A percentile compares a stretch with the other conserved stretches of the same genome.
phyloP scores from a whole-genome alignment of 1,140 invertebrate genomes.

The Cyclina sinensis region DNA sequence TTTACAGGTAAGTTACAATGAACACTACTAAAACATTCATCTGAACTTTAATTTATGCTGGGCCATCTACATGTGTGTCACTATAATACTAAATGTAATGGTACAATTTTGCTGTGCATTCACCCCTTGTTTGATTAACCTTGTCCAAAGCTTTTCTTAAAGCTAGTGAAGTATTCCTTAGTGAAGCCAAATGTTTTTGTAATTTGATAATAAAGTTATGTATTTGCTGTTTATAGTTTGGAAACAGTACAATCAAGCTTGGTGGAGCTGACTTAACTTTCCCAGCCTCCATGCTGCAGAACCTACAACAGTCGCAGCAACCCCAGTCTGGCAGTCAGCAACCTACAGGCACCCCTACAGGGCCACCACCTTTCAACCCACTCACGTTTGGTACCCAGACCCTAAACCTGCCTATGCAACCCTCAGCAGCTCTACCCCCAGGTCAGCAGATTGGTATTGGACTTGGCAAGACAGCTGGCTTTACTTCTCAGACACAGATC shows the following conservation, averaged over 20 bases:
- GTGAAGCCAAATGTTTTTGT: too few species aligned
- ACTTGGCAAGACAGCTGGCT: slow-evolving; percentile 50
- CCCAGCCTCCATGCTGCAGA: slow-evolving; percentile 50
- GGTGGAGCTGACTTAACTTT: slow-evolving; percentile 54
- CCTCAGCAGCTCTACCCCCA: slow-evolving; percentile 56
- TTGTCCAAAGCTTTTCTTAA: too few species aligned
- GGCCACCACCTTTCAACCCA: slow-evolving; percentile 74
- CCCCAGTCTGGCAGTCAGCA: slow-evolving; percentile 54
- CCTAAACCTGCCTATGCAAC: slow-evolving; percentile 74
- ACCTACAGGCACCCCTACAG: slow-evolving; percentile 37
- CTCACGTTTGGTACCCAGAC: slow-evolving; percentile 76
- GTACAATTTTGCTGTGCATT: too few species aligned
- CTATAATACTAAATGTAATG: too few species aligned
- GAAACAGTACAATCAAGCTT: slow-evolving; percentile 64
- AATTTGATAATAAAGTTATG: too few species aligned
- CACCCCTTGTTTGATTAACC: too few species aligned
- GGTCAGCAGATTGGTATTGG: slow-evolving; percentile 68
- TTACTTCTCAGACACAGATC: slow-evolving; percentile 52
- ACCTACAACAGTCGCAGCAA: slow-evolving; percentile 61
- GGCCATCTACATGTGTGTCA: too few species aligned
- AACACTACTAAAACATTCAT: too few species aligned
- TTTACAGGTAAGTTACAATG: slow-evolving; percentile 78
- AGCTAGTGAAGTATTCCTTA: too few species aligned
- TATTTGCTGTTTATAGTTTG: too few species aligned
- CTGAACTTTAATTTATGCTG: too few species aligned